These are phyloP conservation scores for Typhlichthys eigenmanni DNA, from an alignment of 2,797 vertebrate species.

Conservation along the genomic window DNA sequence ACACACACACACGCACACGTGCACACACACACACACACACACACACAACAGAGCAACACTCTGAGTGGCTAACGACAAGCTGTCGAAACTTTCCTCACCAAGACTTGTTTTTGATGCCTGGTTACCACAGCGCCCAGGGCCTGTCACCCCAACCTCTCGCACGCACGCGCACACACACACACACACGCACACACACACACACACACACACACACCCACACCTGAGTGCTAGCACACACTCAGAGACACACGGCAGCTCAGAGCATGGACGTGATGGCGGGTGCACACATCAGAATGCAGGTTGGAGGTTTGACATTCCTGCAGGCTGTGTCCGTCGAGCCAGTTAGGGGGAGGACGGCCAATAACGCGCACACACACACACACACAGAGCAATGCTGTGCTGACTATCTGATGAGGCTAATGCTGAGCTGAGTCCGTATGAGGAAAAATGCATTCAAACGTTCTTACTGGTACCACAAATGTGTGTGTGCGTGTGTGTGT, in stretches of 20 bases:
- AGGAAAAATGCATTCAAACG: slow-evolving; percentile 61
- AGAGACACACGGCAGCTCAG: slow-evolving; percentile 54
- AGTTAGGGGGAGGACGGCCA: slow-evolving; percentile 75
- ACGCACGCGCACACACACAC: not conserved
- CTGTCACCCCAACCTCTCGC: slow-evolving; percentile 50
- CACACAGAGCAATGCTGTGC: slow-evolving; percentile 29
- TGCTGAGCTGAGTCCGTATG: slow-evolving; percentile 71
- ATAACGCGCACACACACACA: slow-evolving; percentile 54
- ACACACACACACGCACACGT: slow-evolving; percentile 49
- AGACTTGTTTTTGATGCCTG: slow-evolving; percentile 74
- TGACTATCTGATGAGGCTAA: slow-evolving; percentile 67
- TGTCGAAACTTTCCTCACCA: slow-evolving; percentile 43
- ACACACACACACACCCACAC: slow-evolving; percentile 54
- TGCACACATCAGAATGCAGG: slow-evolving; percentile 77
- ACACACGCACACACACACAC: slow-evolving; percentile 50
- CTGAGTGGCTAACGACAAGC: slow-evolving; percentile 37
- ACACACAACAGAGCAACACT: not conserved
- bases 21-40: slow-evolving; percentile 62
- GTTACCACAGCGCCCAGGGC: slow-evolving; percentile 74
- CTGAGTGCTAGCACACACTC: slow-evolving; percentile 33
- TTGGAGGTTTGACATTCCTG: slow-evolving; percentile 80
- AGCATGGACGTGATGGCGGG: slow-evolving; percentile 65
- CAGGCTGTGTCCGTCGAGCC: slow-evolving; percentile 78
- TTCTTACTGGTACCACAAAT: slow-evolving; percentile 44
- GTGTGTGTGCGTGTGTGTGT: slow-evolving; percentile 19